Conservation (phyloP, 2,888 invertebrate species). For the Erebia aethiops region DNA sequence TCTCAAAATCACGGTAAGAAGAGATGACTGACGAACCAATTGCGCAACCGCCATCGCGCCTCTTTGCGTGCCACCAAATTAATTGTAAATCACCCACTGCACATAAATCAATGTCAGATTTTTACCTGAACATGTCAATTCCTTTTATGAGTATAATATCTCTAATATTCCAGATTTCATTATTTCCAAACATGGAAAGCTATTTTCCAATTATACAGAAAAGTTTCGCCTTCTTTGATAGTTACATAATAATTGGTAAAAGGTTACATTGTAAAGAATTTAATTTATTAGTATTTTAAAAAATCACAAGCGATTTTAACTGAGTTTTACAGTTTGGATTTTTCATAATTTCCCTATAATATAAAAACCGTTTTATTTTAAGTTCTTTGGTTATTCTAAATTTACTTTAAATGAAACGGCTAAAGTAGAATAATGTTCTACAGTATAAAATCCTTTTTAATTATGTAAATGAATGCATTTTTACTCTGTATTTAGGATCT, state of each 20-base stretch:
- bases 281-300: not conserved
- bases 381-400: not conserved
- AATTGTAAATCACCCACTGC: too few relatives aligned
- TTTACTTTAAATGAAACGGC: not conserved
- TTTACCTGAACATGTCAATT: too few relatives aligned
- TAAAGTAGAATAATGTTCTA: not conserved
- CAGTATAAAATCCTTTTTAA: not conserved
- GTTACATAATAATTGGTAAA: not conserved
- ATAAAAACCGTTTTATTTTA: slow-evolving; percentile 1
- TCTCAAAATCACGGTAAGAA: too few relatives aligned
- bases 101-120: not conserved
- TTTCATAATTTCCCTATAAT: not conserved
- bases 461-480: slow-evolving; percentile 30
- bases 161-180: not conserved
- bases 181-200: not conserved
- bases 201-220: not conserved
- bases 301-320: not conserved
- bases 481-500: slow-evolving; percentile 31
- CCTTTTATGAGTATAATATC: too few relatives aligned
- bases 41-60: too few relatives aligned
- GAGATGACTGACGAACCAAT: too few relatives aligned
- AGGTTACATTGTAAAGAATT: not conserved
- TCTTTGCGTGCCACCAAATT: too few relatives aligned
- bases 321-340: not conserved
- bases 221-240: not conserved